Conservation (phyloP, 2,113 vertebrate species). For the Crotalus horridus region DNA sequence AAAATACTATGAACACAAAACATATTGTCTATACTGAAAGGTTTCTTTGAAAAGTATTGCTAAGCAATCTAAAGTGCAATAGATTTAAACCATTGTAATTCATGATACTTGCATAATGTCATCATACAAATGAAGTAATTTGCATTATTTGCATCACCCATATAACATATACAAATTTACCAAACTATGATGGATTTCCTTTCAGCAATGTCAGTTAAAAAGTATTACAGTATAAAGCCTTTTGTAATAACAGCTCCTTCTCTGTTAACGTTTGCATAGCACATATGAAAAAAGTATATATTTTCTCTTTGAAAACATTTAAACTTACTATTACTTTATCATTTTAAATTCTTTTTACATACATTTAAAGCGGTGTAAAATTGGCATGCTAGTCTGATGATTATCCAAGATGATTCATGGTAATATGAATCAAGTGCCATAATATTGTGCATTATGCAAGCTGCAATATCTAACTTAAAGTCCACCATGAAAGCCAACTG, state of each 20-base stretch:
- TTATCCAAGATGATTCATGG: neutral
- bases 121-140: neutral
- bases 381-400: neutral
- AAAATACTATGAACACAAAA: neutral
- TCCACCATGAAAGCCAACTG: too few species aligned
- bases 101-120: neutral
- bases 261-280: conserved; percentile 33
- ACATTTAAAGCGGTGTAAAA: neutral
- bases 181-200: neutral
- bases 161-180: neutral
- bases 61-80: neutral
- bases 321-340: conserved; percentile 34
- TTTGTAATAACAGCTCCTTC: conserved; percentile 38
- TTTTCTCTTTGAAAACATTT: conserved; percentile 39
- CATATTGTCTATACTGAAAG: conserved; percentile 36
- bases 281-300: conserved; percentile 18
- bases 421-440: neutral
- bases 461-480: too few species aligned
- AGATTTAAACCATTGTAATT: neutral
- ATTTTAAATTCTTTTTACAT: neutral
- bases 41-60: conserved; percentile 28
- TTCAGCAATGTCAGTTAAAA: neutral
- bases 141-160: neutral
- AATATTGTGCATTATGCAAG: neutral
- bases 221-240: conserved; percentile 18